These are phyloP conservation scores for Hippocampus zosterae DNA, from an alignment of 2,113 vertebrate genomes.

Conservation along the genomic window DNA sequence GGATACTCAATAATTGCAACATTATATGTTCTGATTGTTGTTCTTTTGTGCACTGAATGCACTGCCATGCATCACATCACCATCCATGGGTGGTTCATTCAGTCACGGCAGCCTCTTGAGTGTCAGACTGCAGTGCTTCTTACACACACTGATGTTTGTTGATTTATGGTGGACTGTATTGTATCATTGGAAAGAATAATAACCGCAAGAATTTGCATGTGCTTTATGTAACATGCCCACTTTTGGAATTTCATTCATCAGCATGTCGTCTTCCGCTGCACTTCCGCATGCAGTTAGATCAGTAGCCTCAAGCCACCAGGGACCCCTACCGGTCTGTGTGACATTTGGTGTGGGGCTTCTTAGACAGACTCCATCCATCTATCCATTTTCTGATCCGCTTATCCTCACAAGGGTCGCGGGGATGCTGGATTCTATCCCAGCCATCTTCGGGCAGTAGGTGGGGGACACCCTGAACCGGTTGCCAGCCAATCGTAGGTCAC, in stretches of 20 bases:
- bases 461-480: too few relatives aligned
- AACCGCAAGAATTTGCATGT: background rate
- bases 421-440: too few relatives aligned
- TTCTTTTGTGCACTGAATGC: background rate
- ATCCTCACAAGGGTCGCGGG: too few relatives aligned
- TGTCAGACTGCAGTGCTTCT: background rate
- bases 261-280: background rate
- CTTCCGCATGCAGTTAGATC: background rate
- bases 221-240: background rate
- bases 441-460: too few relatives aligned
- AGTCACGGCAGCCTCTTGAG: slow-evolving; percentile 5
- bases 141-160: background rate
- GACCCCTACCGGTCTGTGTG: too few relatives aligned
- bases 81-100: slow-evolving; percentile 1
- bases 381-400: too few relatives aligned
- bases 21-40: background rate
- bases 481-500: too few relatives aligned
- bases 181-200: background rate
- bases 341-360: too few relatives aligned
- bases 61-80: background rate
- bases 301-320: background rate
- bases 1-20: background rate
- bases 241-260: background rate
- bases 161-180: slow-evolving; percentile 1
- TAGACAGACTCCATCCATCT: too few relatives aligned